Base-by-base conservation (phyloP, 2,888 invertebrate genomes). In the Pseudococcus viburni region DNA sequence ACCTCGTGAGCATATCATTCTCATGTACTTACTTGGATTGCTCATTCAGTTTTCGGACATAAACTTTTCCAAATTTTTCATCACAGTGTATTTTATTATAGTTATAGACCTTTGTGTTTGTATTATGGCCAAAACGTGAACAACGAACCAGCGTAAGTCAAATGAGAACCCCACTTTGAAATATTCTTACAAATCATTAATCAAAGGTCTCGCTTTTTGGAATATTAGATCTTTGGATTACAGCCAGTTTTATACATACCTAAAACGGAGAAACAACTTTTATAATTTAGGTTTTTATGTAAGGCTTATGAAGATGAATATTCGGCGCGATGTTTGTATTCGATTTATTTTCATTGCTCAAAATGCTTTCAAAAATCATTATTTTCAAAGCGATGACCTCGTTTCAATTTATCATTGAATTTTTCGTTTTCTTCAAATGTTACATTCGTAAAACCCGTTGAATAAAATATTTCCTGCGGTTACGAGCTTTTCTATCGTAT, bases 121-220 rank as follows among this genome's bases (percentile, higher is more conserved):
- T 42, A 9, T 42, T 22, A 2, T 22, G 22, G 22, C 64, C 64
- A 64, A 22, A 64, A 11, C 9, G 22, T 64, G 9, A 64, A 64
- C 3, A 11, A 22, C 3, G 7, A 64, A 64, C 11, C 7, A 55
- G 22, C 22, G 39, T 7, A 39, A 39, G 9, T 77, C 5, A 77
- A 77, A 77, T 39, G n/a, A 77, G 17, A 39, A 73, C 17, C 5
- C 33, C 77, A 39, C 39, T 77, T 77, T 39, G 77, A 77, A 39
- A n/a, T 77, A 77, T 77, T 77, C 39, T 77, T 42, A 77, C 77
- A 77, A 77, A 77, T 77, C 77, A 77, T 77, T 77, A 39, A 77
- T 77, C 77, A 77, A 77, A 77, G 39, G 77, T 39, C 33, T 77
- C 8, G 77, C 77, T 22, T 64, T 64, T 77, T 39, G 77, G 77